phyloP scores from a whole-genome alignment of 1,140 invertebrate species.

The Scylla paramamosain region DNA sequence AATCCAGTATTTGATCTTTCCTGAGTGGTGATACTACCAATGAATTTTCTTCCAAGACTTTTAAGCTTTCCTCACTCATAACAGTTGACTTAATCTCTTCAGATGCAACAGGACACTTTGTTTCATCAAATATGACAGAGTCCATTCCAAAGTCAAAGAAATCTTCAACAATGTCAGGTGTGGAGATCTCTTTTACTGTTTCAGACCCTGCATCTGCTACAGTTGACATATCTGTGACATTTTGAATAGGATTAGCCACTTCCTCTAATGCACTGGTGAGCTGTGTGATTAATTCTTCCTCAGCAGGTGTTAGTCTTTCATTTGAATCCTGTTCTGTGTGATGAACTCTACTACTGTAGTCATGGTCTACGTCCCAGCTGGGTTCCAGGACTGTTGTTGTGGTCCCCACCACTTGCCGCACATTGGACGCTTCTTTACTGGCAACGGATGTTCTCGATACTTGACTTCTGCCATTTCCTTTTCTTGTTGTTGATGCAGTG shows the following conservation, averaged over 20 bases:
- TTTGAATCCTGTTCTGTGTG: constrained; percentile 7
- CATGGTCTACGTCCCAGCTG: constrained; percentile 69
- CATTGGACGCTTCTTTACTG: constrained; percentile 62
- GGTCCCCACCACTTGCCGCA: constrained; percentile 67
- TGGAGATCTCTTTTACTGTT: constrained; percentile 11
- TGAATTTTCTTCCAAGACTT: not conserved
- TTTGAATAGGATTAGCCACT: not conserved
- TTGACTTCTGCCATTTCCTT: not conserved
- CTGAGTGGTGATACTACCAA: constrained; percentile 63
- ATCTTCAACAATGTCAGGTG: constrained; percentile 65
- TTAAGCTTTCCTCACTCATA: not conserved
- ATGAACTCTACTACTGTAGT: constrained; percentile 62
- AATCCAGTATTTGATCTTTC: constrained; percentile 69
- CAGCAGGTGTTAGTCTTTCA: constrained; percentile 62
- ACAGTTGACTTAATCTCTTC: not conserved
- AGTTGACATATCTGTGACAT: constrained; percentile 27
- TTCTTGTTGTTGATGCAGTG: not conserved
- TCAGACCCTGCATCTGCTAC: not conserved
- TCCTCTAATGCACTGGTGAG: constrained; percentile 63
- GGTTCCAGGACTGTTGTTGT: constrained; percentile 71
- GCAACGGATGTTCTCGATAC: constrained; percentile 38
- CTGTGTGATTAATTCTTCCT: constrained; percentile 71
- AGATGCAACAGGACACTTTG: not conserved
- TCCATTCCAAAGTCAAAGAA: constrained; percentile 63
- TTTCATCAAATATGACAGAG: not conserved